Conservation (phyloP, 2,113 vertebrate species). For the Neogale vison region DNA sequence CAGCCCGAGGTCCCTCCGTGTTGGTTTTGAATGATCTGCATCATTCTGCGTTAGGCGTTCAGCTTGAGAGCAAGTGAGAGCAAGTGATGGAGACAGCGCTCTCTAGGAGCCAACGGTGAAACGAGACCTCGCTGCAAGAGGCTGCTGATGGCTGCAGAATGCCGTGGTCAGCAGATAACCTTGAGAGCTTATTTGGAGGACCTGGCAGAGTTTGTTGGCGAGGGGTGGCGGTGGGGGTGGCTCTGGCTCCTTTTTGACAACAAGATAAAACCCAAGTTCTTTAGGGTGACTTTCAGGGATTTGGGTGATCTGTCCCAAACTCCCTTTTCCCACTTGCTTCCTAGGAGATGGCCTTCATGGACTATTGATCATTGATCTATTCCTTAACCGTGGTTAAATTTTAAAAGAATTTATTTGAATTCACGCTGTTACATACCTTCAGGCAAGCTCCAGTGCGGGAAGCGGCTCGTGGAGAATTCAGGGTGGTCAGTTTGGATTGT, state of each 20-base stretch:
- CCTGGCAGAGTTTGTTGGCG: fast-evolving
- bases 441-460: background rate
- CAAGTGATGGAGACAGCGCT: background rate
- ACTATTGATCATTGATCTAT: background rate
- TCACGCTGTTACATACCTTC: background rate
- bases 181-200: background rate
- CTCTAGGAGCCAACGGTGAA: too few species aligned
- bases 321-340: background rate
- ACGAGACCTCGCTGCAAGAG: background rate
- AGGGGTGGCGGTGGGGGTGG: background rate
- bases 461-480: background rate
- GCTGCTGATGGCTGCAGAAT: background rate
- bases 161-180: background rate
- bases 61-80: background rate
- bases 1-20: fast-evolving
- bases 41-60: background rate
- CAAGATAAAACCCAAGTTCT: background rate
- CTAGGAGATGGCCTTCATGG: background rate
- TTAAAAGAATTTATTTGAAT: background rate
- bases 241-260: background rate
- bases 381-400: background rate
- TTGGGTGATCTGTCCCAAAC: background rate
- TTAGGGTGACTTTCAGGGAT: background rate
- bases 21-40: background rate
- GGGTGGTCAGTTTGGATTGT: background rate